Evolutionary conservation across 2,888 invertebrate genomes (phyloP).

Genomic region (Diaprepes abbreviatus): DNA sequence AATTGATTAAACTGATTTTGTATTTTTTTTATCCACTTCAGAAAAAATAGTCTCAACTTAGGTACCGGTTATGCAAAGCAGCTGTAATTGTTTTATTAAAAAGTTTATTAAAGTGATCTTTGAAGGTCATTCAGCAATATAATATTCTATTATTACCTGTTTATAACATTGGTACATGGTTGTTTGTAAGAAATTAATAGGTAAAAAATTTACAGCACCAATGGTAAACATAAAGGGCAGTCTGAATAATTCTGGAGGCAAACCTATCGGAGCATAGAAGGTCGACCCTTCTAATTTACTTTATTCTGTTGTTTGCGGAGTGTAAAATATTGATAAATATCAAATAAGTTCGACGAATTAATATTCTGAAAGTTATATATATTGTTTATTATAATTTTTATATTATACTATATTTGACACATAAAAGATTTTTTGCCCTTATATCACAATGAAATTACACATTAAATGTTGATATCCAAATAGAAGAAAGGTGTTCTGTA

Average conservation of each 20-base stretch:
- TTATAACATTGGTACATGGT: neutral
- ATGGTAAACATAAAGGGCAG: neutral
- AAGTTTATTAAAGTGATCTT: constrained; percentile 22
- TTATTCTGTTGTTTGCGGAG: no score
- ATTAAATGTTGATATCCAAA: no score
- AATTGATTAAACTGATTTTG: neutral
- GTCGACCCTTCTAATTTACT: neutral
- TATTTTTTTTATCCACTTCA: constrained; percentile 8
- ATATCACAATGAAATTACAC: no score
- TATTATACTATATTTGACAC: no score
- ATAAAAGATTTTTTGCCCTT: no score
- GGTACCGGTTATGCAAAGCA: constrained; percentile 27
- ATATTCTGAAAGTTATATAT: no score
- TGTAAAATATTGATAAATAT: no score
- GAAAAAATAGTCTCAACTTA: constrained; percentile 13
- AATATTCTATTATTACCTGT: constrained; percentile 25
- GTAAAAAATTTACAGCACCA: neutral
- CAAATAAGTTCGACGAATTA: no score
- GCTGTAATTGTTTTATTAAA: constrained; percentile 29
- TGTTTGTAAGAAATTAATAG: neutral
- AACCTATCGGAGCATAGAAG: neutral
- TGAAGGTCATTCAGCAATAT: constrained; percentile 28
- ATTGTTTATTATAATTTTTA: no score
- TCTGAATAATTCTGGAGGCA: neutral
- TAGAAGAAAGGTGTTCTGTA: no score